A percentile compares a stretch with the other conserved stretches of the same genome.
Evolutionary conservation across 2,888 invertebrate genomes (phyloP).

Genomic region (Hypsopygia costalis): DNA sequence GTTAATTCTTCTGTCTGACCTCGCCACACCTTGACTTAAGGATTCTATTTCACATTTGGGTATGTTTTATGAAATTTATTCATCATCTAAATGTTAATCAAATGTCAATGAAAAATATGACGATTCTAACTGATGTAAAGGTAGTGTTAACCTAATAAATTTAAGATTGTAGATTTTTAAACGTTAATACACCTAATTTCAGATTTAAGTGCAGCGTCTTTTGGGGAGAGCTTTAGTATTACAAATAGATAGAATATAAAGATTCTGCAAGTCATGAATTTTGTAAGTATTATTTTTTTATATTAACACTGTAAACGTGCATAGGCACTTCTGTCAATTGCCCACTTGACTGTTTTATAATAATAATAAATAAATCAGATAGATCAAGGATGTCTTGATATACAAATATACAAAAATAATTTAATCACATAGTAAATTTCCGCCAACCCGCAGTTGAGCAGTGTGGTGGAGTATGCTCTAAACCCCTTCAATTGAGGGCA

Average conservation of each 20-base stretch:
- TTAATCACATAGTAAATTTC: no score
- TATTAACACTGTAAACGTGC: background rate
- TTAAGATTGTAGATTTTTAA: background rate
- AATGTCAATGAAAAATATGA: constrained; percentile 60
- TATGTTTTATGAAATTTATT: constrained; percentile 67
- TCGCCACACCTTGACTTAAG: constrained; percentile 62
- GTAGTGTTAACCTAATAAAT: background rate
- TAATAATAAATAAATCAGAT: no score
- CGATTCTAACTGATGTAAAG: constrained; percentile 45
- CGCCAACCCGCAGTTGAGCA: no score
- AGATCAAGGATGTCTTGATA: no score
- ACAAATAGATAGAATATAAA: constrained; percentile 21
- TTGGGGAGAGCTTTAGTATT: background rate
- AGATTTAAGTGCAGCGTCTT: constrained; percentile 37
- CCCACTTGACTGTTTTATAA: no score
- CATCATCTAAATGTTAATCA: constrained; percentile 69
- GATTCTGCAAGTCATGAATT: constrained; percentile 31
- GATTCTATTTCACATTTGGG: constrained; percentile 67
- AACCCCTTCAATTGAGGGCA: no score
- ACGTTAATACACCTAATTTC: constrained; percentile 52
- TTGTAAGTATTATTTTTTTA: constrained; percentile 39
- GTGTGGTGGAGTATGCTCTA: no score
- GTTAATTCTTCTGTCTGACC: constrained; percentile 60
- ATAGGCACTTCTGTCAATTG: no score
- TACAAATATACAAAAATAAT: no score